These are phyloP conservation scores for Dendrocopos noguchii DNA, from an alignment of 2,113 vertebrate genomes.

Conservation along the genomic window DNA sequence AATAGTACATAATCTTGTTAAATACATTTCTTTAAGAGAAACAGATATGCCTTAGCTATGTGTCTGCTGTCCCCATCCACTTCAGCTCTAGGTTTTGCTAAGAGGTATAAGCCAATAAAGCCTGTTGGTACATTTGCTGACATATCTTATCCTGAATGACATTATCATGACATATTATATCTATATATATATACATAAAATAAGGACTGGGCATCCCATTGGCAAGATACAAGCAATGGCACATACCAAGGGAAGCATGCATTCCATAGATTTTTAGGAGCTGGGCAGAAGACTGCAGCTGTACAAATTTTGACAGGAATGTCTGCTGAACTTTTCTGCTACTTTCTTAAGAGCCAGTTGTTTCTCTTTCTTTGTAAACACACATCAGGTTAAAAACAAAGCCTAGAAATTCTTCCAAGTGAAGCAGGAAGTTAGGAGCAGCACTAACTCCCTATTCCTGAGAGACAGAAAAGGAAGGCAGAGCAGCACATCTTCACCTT, in stretches of 20 bases:
- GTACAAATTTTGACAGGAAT: conserved; percentile 32
- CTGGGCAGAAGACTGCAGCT: background rate
- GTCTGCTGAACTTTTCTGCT: conserved; percentile 38
- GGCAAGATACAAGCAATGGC: conserved; percentile 16
- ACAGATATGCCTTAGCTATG: background rate
- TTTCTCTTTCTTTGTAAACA: background rate
- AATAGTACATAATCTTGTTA: conserved; percentile 47
- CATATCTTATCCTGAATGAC: conserved; percentile 23
- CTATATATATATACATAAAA: background rate
- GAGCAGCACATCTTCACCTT: background rate
- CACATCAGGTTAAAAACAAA: conserved; percentile 5
- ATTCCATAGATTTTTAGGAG: background rate
- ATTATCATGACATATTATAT: conserved; percentile 35
- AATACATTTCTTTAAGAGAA: conserved; percentile 37
- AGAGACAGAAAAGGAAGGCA: background rate
- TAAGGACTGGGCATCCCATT: conserved; percentile 17
- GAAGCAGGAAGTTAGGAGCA: conserved; percentile 3
- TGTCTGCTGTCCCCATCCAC: background rate
- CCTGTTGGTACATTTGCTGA: conserved; percentile 16
- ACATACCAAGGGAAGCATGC: background rate
- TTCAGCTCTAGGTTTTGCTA: conserved; percentile 41
- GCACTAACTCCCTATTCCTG: background rate
- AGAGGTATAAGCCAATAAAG: conserved; percentile 32
- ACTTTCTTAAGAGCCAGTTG: background rate
- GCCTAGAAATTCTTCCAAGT: background rate